These are phyloP conservation scores for Eremophila alpestris DNA, from an alignment of 2,797 vertebrate genomes.

Conservation along the genomic window DNA sequence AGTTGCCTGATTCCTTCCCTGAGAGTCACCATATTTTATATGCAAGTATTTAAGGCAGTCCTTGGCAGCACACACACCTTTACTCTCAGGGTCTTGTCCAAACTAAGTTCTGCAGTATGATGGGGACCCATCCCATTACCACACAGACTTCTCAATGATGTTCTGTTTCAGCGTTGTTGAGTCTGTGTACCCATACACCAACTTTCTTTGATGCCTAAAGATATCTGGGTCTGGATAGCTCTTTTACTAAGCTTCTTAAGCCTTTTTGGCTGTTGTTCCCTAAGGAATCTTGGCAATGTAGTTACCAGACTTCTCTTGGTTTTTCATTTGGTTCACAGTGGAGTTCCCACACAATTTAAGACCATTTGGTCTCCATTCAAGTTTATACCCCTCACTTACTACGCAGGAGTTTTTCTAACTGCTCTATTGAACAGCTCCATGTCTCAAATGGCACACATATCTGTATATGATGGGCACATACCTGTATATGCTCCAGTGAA, in stretches of 20 bases:
- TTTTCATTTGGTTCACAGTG: background rate
- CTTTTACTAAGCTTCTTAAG: background rate
- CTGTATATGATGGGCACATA: background rate
- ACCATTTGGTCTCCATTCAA: background rate
- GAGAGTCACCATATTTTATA: background rate
- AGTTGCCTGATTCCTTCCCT: background rate
- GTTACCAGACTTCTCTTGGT: background rate
- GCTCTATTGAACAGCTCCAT: background rate
- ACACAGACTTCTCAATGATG: background rate
- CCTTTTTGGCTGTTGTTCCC: background rate
- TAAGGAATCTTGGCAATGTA: background rate
- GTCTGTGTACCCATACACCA: background rate
- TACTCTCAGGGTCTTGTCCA: background rate
- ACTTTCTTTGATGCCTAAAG: background rate
- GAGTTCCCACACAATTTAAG: background rate
- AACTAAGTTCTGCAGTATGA: background rate
- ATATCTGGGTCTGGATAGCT: background rate
- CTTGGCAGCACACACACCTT: background rate
- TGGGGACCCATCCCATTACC: background rate
- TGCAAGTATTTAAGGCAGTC: background rate
- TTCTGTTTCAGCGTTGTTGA: background rate
- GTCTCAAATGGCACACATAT: background rate
- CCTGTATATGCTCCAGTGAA: background rate
- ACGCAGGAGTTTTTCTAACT: background rate
- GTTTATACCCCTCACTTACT: background rate